Evolutionary conservation across 1,140 invertebrate species (phyloP), one percentile per base, ranked within the genome.

Genomic region (Batillaria attramentaria): DNA sequence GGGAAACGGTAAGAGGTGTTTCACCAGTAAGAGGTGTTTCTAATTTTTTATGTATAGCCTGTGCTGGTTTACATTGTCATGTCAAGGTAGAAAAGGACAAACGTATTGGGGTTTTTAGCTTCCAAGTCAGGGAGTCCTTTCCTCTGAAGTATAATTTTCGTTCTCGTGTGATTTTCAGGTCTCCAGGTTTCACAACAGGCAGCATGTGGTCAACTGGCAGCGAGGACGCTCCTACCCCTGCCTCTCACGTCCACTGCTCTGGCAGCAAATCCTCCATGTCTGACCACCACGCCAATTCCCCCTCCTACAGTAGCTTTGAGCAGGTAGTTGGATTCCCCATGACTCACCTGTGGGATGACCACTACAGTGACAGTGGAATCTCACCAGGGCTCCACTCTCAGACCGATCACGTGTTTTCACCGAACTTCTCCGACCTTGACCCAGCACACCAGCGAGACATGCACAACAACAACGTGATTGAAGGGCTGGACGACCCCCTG

Each of bases 321-420:
- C 79, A 80, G 31, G 43, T 54, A 39, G 20, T 74, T 42, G 43
- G 60, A 8, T 78, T 50, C 24, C 41, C 62, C 20, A 18, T 78
- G 62, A 80, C 68, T 3, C 70, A 73, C n/a, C 72, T 81, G 37
- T 81, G 80, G 80, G 80, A 81, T 73, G 79, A 80, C 31, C 77
- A 74, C 37, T 72, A 69, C 28, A 31, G 50, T n/a, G 79, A 80
- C 66, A 80, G 66, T 33, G 73, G 73, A 33, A 62, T 75, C 5
- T 50, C 54, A 41, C 41, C 54, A 39, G 62, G 73, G 28, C 73
- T 62, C 13, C 73, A 75, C 13, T 39, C 54, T 20, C 73, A 75
- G 54, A 54, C 2, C 5, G 73, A 75, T 39, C 33, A 60, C 54
- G n/a, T 75, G n/a, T 75, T 75, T 54, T 75, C 73, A 28, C 70